phyloP scores from a whole-genome alignment of 2,113 vertebrate genomes.

The Tenrec ecaudatus region DNA sequence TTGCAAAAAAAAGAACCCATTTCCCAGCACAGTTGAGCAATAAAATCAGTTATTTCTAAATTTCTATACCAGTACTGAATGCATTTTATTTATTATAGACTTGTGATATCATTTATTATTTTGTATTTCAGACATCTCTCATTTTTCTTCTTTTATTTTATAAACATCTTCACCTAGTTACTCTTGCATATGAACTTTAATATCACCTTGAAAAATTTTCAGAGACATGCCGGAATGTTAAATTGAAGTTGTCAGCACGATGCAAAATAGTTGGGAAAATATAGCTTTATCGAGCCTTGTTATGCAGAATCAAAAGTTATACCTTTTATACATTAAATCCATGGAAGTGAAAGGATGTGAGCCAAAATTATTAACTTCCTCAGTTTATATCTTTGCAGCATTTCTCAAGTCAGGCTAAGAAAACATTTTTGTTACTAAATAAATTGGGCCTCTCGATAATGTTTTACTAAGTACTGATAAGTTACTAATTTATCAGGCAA shows the following conservation, averaged over 20 bases:
- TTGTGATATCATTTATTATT: not conserved
- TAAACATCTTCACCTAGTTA: not conserved
- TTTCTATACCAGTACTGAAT: not conserved
- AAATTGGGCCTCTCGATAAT: not conserved
- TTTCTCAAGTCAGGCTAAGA: not conserved
- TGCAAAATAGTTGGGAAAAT: not conserved
- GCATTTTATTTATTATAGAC: not conserved
- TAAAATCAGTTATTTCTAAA: not conserved
- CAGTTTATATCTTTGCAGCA: not conserved
- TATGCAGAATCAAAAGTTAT: not conserved
- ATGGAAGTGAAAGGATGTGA: not conserved
- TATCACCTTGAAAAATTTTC: not conserved
- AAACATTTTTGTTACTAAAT: not conserved
- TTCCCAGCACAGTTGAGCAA: not conserved
- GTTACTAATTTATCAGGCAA: not conserved
- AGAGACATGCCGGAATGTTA: not conserved
- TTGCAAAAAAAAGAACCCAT: not conserved
- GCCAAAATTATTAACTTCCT: not conserved
- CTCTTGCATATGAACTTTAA: not conserved
- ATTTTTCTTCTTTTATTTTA: not conserved
- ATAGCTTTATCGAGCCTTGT: not conserved
- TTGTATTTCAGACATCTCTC: not conserved
- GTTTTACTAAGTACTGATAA: not conserved
- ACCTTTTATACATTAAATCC: not conserved
- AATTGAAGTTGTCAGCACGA: not conserved